Conservation (phyloP, 2,888 invertebrate species). For the Athrips mouffetella region DNA sequence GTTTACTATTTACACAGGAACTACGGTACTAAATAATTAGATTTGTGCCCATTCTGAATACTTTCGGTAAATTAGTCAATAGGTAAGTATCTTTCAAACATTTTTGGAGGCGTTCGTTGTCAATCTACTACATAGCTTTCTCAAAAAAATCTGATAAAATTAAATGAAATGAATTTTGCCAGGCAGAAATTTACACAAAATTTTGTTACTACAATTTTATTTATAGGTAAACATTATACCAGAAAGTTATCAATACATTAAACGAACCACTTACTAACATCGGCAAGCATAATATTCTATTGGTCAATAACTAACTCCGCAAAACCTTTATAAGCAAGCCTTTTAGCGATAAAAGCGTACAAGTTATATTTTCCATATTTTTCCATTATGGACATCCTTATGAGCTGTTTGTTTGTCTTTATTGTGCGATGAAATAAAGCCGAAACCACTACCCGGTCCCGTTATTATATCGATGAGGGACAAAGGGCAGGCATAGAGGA, state of each 20-base stretch:
- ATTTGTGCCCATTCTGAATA: too few relatives aligned
- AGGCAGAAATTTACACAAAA: too few relatives aligned
- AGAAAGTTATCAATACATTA: not conserved
- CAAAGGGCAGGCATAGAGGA: not conserved
- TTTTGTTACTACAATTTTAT: not conserved
- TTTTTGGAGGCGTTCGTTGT: too few relatives aligned
- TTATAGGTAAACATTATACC: not conserved
- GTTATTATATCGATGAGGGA: slow-evolving; percentile 5
- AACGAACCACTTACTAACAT: slow-evolving; percentile 1
- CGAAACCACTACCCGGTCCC: slow-evolving; percentile 9
- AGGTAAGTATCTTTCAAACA: too few relatives aligned
- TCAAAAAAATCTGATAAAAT: too few relatives aligned
- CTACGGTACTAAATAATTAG: too few relatives aligned
- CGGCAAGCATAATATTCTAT: slow-evolving; percentile 1
- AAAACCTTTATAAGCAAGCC: slow-evolving; percentile 2
- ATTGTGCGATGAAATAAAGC: slow-evolving; percentile 8
- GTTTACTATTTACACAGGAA: too few relatives aligned
- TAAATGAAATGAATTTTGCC: too few relatives aligned
- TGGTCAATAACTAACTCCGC: slow-evolving; percentile 7
- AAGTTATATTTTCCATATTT: slow-evolving; percentile 7
- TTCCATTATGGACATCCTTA: slow-evolving; percentile 11
- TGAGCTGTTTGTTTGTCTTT: slow-evolving; percentile 1
- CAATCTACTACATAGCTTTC: too few relatives aligned
- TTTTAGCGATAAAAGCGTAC: slow-evolving; percentile 11
- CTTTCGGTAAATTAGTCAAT: too few relatives aligned